Conservation (phyloP, 2,888 invertebrate species). For the Heliconius hortense region DNA sequence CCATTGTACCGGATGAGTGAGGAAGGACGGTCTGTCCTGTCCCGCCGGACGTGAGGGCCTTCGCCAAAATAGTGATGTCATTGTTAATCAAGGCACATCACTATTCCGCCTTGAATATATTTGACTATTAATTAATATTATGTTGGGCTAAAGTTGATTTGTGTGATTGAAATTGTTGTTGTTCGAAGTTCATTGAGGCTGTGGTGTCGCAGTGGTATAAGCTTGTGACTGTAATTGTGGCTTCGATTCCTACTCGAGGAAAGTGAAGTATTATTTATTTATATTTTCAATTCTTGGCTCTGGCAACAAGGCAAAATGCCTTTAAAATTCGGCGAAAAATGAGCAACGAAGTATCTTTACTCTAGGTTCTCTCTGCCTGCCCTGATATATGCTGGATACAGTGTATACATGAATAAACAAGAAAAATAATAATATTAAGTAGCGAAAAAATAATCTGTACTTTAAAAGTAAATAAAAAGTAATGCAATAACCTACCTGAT, state of each 20-base stretch:
- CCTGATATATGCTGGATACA: not conserved
- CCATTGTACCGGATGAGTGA: conserved; percentile 52
- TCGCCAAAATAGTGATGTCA: conserved; percentile 64
- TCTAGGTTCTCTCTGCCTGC: not conserved
- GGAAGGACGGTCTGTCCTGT: conserved; percentile 54
- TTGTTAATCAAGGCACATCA: conserved; percentile 46
- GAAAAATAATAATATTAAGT: too few species aligned
- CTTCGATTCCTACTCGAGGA: too few species aligned
- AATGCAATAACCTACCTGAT: not conserved
- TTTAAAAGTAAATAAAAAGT: not conserved
- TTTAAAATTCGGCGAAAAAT: not conserved
- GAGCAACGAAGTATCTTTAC: not conserved
- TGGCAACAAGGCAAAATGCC: too few species aligned
- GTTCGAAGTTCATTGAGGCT: too few species aligned
- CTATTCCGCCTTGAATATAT: conserved; percentile 44
- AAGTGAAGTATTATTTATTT: too few species aligned
- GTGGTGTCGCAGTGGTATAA: too few species aligned
- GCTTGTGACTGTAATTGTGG: too few species aligned
- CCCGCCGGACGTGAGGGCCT: conserved; percentile 56
- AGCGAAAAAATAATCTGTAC: too few species aligned
- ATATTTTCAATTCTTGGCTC: too few species aligned
- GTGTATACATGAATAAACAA: not conserved
- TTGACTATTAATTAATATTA: conserved; percentile 27
- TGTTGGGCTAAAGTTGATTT: not conserved
- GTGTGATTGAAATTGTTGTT: not conserved